Base-by-base conservation (phyloP, 2,113 vertebrate species). In the Cyrtonyx montezumae region DNA sequence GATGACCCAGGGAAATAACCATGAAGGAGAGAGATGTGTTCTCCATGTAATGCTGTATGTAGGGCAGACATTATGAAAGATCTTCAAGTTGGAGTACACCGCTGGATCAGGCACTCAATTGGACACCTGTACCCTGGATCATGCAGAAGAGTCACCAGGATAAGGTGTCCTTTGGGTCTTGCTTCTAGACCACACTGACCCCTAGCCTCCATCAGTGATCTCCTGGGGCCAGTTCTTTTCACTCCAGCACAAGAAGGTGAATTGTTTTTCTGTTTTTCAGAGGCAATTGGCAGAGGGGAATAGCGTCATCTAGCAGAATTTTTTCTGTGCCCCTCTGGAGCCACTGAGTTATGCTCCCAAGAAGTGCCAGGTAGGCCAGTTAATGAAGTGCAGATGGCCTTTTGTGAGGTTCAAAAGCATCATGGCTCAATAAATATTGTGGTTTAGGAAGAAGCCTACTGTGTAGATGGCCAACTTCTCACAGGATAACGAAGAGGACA, bases 261-360 rank as follows among this genome's bases (percentile, higher is more conserved):
- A 9, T 37, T 61, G 76, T 34, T 77, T 61, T 66, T 55, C 65
- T 67, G 26, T 11, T 45, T 16, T 15, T 49, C n/a, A 6, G 19
- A 26, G 46, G 43, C 23, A n/a, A 23, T 13, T 43, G 2, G 7
- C 5, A 2, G 11, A 13, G 17, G 3, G 2, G 8, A 42, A 2
- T 3, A 26, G 11, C 10, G 51, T 11, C 13, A 34, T 79, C 53
- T 71, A 18, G 8, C 66, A 49, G 61, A 13, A 25, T 34, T 20
- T 11, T 25, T 82, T 51, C 71, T 85, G 84, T 4, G 19, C 84
- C 7, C 15, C 21, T 82, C 40, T 51, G 40, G 23, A 66, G n/a
- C 22, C 51, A 2, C 28, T 32, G 49, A 65, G 10, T 36, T 71
- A 15, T 32, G 18, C 13, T 46, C 32, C 48, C 32, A 68, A 9